These are phyloP conservation scores for Cynopterus brachyotis DNA, from an alignment of 2,113 vertebrate genomes.

Conservation along the genomic window DNA sequence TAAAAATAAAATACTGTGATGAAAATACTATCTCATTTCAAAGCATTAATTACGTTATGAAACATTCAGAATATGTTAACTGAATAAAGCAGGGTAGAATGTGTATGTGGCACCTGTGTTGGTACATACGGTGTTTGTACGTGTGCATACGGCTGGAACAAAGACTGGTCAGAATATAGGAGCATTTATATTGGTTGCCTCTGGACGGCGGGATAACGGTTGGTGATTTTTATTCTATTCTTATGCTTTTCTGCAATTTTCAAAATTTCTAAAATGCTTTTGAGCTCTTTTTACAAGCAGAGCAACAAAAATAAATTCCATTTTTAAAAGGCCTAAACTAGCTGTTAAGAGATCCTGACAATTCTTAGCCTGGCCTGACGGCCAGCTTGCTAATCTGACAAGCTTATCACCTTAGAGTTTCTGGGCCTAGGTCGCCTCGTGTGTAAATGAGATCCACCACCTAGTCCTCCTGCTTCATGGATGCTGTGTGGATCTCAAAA, in stretches of 20 bases:
- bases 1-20: not conserved
- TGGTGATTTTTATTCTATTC: not conserved
- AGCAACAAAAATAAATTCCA: not conserved
- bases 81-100: not conserved
- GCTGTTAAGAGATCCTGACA: not conserved
- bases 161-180: rapidly evolving
- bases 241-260: not conserved
- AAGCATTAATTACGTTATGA: not conserved
- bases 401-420: not conserved
- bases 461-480: not conserved
- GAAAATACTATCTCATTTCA: not conserved
- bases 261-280: not conserved
- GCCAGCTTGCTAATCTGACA: not conserved
- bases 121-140: not conserved
- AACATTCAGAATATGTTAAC: not conserved
- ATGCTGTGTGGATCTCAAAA: rapidly evolving
- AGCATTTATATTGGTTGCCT: not conserved
- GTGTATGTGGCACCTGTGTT: no score
- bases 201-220: not conserved
- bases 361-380: not conserved
- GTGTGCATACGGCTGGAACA: rapidly evolving
- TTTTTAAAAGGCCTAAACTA: not conserved
- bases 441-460: not conserved
- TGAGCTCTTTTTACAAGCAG: not conserved
- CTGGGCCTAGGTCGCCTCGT: not conserved